phyloP scores from a whole-genome alignment of 2,113 vertebrate species.

The Hyperopisus bebe region DNA sequence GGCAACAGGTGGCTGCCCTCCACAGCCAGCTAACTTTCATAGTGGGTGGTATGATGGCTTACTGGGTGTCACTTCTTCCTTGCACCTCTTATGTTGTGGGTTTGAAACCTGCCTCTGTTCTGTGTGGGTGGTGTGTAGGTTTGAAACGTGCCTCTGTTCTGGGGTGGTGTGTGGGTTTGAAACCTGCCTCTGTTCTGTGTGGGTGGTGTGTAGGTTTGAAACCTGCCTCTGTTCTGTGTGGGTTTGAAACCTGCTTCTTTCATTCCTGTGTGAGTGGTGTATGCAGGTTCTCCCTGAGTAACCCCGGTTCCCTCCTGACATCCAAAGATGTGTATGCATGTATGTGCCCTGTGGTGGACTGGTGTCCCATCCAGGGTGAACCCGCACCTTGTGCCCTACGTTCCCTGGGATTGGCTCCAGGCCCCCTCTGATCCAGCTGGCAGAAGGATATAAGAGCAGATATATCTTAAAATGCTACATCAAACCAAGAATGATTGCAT shows the following conservation, averaged over 20 bases:
- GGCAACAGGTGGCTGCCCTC: too few species aligned
- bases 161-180: too few species aligned
- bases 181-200: too few species aligned
- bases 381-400: neutral
- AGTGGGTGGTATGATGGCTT: neutral
- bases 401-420: neutral
- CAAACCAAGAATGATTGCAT: neutral
- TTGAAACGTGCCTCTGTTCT: too few species aligned
- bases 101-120: neutral
- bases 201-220: too few species aligned
- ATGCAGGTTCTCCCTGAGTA: neutral
- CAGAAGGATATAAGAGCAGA: neutral
- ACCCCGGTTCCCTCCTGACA: neutral
- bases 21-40: neutral
- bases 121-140: too few species aligned
- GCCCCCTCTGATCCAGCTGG: neutral
- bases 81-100: neutral
- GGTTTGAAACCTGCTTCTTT: too few species aligned
- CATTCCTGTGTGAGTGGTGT: neutral
- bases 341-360: neutral
- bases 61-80: neutral
- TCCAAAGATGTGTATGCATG: neutral
- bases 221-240: too few species aligned
- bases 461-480: neutral
- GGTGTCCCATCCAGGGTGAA: neutral